Percentiles rank a stretch among this genome's conserved stretches.
phyloP scores from a whole-genome alignment of 1,140 invertebrate species.

The Cotesia glomerata region DNA sequence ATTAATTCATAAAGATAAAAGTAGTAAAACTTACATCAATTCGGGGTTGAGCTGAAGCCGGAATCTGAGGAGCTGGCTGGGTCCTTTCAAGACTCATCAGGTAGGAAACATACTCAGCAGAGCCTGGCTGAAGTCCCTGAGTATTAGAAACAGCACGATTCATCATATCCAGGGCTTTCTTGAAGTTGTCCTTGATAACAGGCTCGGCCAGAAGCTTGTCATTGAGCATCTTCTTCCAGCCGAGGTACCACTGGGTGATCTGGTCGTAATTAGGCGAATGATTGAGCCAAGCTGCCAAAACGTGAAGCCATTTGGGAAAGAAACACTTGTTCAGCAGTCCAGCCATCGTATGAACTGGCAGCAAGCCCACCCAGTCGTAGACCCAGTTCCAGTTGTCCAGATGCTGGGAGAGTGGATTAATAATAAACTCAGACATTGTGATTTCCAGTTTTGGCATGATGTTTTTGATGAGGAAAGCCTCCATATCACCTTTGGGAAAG shows the following conservation, averaged over 20 bases:
- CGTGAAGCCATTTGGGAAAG: constrained; percentile 87
- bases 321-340: constrained; percentile 81
- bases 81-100: constrained; percentile 65
- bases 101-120: constrained; percentile 67
- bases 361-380: constrained; percentile 83
- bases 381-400: constrained; percentile 86
- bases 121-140: constrained; percentile 65
- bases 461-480: constrained; percentile 85
- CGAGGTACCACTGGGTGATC: constrained; percentile 86
- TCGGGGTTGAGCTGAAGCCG: constrained; percentile 61
- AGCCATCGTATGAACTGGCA: constrained; percentile 75
- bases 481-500: constrained; percentile 81
- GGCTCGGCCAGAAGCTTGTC: constrained; percentile 73
- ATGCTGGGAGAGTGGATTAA: constrained; percentile 87
- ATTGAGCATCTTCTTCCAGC: constrained; percentile 84
- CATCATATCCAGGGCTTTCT: constrained; percentile 91
- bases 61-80: constrained; percentile 65
- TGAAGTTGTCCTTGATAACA: constrained; percentile 79
- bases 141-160: constrained; percentile 74
- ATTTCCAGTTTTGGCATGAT: constrained; percentile 89
- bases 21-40: constrained; percentile 56
- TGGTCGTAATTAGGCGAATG: constrained; percentile 83
- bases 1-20: too few relatives aligned
- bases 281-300: constrained; percentile 81
- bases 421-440: constrained; percentile 74